phyloP scores from a whole-genome alignment of 1,140 invertebrate species.

The Neomicropteryx cornuta region DNA sequence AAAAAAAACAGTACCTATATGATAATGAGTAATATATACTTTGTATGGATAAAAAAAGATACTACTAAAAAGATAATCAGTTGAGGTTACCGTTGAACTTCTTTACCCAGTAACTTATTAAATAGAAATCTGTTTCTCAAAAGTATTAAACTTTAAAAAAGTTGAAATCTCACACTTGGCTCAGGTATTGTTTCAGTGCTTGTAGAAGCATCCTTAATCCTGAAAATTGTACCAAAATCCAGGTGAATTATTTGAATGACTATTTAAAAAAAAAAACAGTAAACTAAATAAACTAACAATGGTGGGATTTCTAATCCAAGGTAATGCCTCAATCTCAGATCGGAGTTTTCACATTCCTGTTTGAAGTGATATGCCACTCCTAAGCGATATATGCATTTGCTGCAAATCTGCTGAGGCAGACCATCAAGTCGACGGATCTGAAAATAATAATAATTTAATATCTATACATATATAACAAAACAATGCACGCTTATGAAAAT shows the following conservation, averaged over 20 bases:
- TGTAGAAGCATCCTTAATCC: constrained; percentile 25
- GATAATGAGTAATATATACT: no score
- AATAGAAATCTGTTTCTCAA: background rate
- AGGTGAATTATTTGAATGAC: background rate
- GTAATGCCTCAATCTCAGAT: constrained; percentile 47
- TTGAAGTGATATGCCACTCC: constrained; percentile 57
- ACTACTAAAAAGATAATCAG: background rate
- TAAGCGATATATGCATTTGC: constrained; percentile 50
- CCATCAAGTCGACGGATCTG: constrained; percentile 50
- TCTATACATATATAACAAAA: constrained; percentile 6
- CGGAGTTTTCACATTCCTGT: constrained; percentile 51
- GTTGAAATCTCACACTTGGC: constrained; percentile 13
- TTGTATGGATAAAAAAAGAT: constrained; percentile 1
- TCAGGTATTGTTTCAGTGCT: constrained; percentile 31
- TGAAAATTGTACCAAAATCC: constrained; percentile 14
- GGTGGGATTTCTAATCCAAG: constrained; percentile 33
- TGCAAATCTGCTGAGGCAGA: constrained; percentile 51
- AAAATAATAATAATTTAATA: constrained; percentile 10
- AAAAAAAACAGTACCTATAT: no score
- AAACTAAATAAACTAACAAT: constrained; percentile 18
- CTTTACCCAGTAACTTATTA: background rate
- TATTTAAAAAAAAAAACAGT: constrained; percentile 1
- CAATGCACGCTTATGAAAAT: constrained; percentile 1
- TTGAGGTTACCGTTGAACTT: background rate
- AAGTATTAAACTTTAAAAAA: background rate